phyloP scores from a whole-genome alignment of 37 sponge, comb jelly and placozoan species.

The Bolinopsis microptera region DNA sequence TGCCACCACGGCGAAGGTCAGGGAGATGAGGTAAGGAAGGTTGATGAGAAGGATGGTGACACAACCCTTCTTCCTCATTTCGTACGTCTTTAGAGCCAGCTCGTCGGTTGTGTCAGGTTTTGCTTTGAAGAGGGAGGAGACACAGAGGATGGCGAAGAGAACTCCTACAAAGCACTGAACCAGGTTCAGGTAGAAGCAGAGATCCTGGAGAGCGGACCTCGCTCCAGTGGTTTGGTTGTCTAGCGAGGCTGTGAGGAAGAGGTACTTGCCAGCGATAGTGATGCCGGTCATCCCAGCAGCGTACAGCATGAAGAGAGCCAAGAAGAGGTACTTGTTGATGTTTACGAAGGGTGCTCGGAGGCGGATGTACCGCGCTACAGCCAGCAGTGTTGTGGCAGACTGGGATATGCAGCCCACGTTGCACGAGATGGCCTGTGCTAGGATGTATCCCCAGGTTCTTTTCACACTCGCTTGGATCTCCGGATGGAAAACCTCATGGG shows the following conservation, averaged over 20 bases:
- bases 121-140: slow-evolving; percentile 59
- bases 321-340: slow-evolving; percentile 65
- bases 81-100: slow-evolving; percentile 44
- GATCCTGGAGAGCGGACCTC: neutral
- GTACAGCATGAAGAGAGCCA: slow-evolving; percentile 27
- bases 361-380: slow-evolving; percentile 20
- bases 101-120: slow-evolving; percentile 35
- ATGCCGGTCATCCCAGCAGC: slow-evolving; percentile 7
- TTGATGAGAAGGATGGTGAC: slow-evolving; percentile 62
- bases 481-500: slow-evolving; percentile 40
- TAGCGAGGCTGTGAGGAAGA: neutral
- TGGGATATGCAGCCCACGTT: slow-evolving; percentile 65
- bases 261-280: slow-evolving; percentile 16
- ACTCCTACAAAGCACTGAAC: slow-evolving; percentile 46
- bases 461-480: slow-evolving; percentile 58
- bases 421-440: slow-evolving; percentile 27
- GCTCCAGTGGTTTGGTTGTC: neutral
- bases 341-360: slow-evolving; percentile 47
- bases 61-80: slow-evolving; percentile 33
- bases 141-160: slow-evolving; percentile 43
- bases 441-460: slow-evolving; percentile 48
- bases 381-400: slow-evolving; percentile 63
- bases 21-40: slow-evolving; percentile 59
- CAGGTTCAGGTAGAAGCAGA: slow-evolving; percentile 61
- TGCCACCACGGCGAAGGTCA: slow-evolving; percentile 16